Evolutionary conservation across 2,888 invertebrate genomes (phyloP).

Genomic region (Eulithis testata): DNA sequence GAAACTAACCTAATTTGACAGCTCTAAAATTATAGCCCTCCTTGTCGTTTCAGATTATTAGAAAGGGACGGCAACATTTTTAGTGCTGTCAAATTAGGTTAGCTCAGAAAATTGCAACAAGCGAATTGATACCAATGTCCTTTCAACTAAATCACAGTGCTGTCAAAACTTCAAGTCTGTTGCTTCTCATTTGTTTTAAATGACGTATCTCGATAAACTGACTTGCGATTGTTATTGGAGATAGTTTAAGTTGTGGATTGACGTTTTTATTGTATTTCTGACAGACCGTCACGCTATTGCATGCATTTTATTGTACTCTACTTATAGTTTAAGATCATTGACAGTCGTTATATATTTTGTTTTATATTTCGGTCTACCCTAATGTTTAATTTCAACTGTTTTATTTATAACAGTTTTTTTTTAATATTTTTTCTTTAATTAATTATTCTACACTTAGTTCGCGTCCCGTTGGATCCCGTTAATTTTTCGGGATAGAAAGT

Average conservation of each 20-base stretch:
- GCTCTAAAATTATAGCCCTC: no score
- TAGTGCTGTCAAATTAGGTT: no score
- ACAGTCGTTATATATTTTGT: conserved; percentile 26
- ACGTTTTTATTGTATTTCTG: conserved; percentile 36
- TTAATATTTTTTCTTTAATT: no score
- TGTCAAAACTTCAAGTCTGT: conserved; percentile 48
- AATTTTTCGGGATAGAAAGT: no score
- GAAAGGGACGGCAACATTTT: no score
- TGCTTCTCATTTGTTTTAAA: conserved; percentile 38
- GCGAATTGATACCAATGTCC: no score
- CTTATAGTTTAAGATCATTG: conserved; percentile 39
- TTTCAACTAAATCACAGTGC: conserved; percentile 45
- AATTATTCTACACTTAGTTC: no score
- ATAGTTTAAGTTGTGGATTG: conserved; percentile 25
- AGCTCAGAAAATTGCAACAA: no score
- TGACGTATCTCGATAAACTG: conserved; percentile 33
- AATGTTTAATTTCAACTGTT: background rate
- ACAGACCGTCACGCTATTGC: conserved; percentile 41
- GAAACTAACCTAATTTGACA: no score
- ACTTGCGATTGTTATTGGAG: conserved; percentile 31
- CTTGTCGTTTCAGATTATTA: no score
- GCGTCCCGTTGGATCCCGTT: no score
- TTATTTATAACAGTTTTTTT: no score
- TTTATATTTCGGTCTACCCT: background rate
- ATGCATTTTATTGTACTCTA: conserved; percentile 18